Base-by-base conservation (phyloP, 2,113 vertebrate genomes). In the Peromyscus polionotus region DNA sequence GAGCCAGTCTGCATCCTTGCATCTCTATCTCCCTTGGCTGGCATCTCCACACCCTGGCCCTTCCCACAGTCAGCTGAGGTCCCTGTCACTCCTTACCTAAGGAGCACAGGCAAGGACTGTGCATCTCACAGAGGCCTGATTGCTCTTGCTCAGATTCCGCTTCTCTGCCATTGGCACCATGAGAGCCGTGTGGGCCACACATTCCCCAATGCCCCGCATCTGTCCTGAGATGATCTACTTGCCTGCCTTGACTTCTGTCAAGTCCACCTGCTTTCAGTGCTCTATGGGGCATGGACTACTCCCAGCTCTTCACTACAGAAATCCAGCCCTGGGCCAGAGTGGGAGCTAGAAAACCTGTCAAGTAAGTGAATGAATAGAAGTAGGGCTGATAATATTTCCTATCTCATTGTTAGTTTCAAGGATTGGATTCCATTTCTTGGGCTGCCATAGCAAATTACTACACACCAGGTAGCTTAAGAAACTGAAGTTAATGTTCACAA, bases 51-150 rank as follows among this genome's bases (percentile, higher is more conserved):
- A 36, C 1, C 0, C 57, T 3, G 2, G 39, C 67, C 26, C 42
- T 83, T 13, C 36, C 20, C 79, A 39, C 16, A 70, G 28, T 20
- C 54, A 3, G 5, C 42, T 65, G 31, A 72, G 54, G 54, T 17
- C 24, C 7, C 0, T 3, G 54, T 14, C 68, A 59, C 1, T 42
- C 54, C 39, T n/a, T 6, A 59, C 57, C 70, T 63, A 59, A 0
- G 1, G 57, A 68, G 57, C 54, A 45, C 5, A 3, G 33, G 11
- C 76, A 77, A 88, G 16, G 59, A 33, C 73, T 93, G 13, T 87
- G 89, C 45, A 22, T 26, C 22, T 22, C 17, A 48, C 22, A 76
- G 54, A 90, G 12, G 68, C 11, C 36, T 54, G 39, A 13, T 5
- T 1, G 48, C 48, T 31, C 28, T 33, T 7, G 13, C 68, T 57